Conservation (phyloP, 2,113 vertebrate species). For the Microtus ochrogaster region DNA sequence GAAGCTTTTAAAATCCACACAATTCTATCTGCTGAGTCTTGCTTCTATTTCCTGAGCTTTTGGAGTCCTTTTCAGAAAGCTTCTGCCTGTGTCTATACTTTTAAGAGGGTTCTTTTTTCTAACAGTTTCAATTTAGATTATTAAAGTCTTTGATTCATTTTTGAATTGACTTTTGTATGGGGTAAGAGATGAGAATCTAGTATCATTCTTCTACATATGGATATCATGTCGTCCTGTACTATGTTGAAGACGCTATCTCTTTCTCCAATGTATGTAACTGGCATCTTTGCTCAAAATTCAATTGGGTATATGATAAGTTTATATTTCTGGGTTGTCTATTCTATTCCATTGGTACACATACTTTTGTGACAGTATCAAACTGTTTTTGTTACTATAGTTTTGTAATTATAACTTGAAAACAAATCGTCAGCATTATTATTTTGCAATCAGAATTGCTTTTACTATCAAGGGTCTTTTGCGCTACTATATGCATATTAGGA, state of each 20-base stretch:
- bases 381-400: not conserved
- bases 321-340: not conserved
- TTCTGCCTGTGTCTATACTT: not conserved
- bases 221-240: not conserved
- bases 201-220: not conserved
- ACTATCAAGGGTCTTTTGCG: not conserved
- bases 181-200: not conserved
- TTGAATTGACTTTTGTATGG: not conserved
- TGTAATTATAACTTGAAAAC: not conserved
- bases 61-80: not conserved
- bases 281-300: not conserved
- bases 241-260: not conserved
- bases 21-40: not conserved
- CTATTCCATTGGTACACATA: not conserved
- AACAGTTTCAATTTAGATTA: not conserved
- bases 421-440: not conserved
- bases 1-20: not conserved
- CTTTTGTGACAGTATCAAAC: not conserved
- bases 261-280: not conserved
- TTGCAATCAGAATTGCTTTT: not conserved
- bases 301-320: not conserved
- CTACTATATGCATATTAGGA: not conserved
- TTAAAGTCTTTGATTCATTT: not conserved
- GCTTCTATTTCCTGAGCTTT: not conserved
- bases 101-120: not conserved